Evolutionary conservation across 2,797 vertebrate genomes (phyloP).

Genomic region (Anolis apletophallus): DNA sequence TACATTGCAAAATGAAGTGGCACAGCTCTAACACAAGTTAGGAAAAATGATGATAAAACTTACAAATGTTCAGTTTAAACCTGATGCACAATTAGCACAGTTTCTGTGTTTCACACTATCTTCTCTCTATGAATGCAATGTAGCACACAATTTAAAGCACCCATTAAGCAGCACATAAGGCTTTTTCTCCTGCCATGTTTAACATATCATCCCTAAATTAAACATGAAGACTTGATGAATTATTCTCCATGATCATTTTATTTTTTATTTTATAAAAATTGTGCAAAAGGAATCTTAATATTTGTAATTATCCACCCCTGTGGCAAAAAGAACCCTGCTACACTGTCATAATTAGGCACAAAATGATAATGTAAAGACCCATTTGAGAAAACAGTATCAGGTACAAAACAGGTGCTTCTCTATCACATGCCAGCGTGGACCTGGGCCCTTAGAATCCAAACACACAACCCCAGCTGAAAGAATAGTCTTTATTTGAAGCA

Average conservation of each 20-base stretch:
- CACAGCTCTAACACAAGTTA: background rate
- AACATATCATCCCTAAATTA: background rate
- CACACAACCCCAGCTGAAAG: too few species aligned
- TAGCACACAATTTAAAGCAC: background rate
- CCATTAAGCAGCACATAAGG: background rate
- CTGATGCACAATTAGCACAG: background rate
- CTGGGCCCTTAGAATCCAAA: too few species aligned
- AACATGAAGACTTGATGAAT: background rate
- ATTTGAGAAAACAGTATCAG: background rate
- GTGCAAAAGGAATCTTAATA: background rate
- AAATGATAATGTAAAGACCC: background rate
- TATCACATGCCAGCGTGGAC: too few species aligned
- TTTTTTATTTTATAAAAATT: background rate
- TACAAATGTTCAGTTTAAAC: background rate
- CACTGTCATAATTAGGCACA: conserved; percentile 13
- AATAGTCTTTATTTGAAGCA: too few species aligned
- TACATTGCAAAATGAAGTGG: background rate
- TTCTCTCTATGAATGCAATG: conserved; percentile 3
- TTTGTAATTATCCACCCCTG: conserved; percentile 8
- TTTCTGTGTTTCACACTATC: background rate
- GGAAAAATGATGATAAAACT: background rate
- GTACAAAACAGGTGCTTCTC: background rate
- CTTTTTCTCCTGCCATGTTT: background rate
- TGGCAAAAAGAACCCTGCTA: conserved; percentile 11
- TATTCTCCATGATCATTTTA: background rate